Evolutionary conservation across 2,797 vertebrate genomes (phyloP).

Genomic region (Erpetoichthys calabaricus): DNA sequence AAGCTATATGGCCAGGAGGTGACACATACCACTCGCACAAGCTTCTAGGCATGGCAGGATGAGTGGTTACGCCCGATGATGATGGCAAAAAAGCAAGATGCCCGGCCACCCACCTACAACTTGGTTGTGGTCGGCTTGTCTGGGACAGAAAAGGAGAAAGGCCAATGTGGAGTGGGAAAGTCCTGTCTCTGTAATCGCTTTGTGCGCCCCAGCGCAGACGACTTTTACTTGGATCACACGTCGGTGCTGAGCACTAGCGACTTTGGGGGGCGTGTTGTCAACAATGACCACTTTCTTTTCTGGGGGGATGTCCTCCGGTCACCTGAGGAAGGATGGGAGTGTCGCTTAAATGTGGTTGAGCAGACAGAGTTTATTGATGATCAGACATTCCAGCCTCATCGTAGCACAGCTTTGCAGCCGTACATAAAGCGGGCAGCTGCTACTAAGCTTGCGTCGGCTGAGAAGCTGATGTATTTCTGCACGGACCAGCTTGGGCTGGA

Average conservation of each 20-base stretch:
- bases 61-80: constrained; percentile 65
- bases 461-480: constrained; percentile 98
- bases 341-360: constrained; percentile 81
- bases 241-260: constrained; percentile 97
- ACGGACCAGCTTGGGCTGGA: constrained; percentile 94
- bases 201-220: constrained; percentile 81
- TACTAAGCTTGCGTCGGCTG: constrained; percentile 84
- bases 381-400: constrained; percentile 93
- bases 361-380: constrained; percentile 97
- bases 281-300: constrained; percentile 96
- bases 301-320: constrained; percentile 80
- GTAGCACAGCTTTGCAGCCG: constrained; percentile 89
- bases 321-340: constrained; percentile 80
- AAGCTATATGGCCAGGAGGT: too few relatives aligned
- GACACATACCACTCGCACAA: constrained; percentile 34
- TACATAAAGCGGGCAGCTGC: constrained; percentile 91
- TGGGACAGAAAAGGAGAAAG: constrained; percentile 95
- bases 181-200: constrained; percentile 94
- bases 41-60: constrained; percentile 71
- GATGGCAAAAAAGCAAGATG: constrained; percentile 98
- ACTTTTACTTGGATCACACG: constrained; percentile 91
- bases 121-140: constrained; percentile 90
- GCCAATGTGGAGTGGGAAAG: constrained; percentile 92
- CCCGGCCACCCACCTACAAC: constrained; percentile 82
- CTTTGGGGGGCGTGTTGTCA: constrained; percentile 90